These are phyloP conservation scores for Morpho achilles DNA, from an alignment of 2,888 invertebrate genomes.

Conservation along the genomic window DNA sequence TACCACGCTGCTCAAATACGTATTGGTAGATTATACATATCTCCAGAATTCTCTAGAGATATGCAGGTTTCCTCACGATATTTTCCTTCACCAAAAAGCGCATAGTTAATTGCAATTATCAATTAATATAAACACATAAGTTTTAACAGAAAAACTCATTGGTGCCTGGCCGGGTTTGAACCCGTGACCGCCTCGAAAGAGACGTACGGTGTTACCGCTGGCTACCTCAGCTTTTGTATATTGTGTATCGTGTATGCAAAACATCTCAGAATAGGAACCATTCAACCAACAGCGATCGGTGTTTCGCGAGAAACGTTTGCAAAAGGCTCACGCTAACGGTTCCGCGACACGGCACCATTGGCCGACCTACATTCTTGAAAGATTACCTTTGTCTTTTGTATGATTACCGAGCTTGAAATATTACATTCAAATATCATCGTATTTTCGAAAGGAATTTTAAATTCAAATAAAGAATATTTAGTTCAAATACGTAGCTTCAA, in stretches of 20 bases:
- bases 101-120: too few species aligned
- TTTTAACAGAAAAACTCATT: too few species aligned
- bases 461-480: not conserved
- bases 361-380: constrained; percentile 51
- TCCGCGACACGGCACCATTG: constrained; percentile 45
- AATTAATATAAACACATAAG: too few species aligned
- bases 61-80: too few species aligned
- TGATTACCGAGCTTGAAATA: constrained; percentile 1
- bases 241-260: constrained; percentile 38
- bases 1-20: too few species aligned
- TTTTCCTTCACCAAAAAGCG: too few species aligned
- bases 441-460: not conserved
- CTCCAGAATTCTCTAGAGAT: too few species aligned
- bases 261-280: constrained; percentile 51
- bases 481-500: not conserved
- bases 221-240: too few species aligned
- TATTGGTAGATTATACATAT: too few species aligned
- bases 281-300: constrained; percentile 55
- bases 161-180: too few species aligned
- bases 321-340: constrained; percentile 59
- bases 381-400: constrained; percentile 25
- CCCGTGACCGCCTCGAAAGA: too few species aligned
- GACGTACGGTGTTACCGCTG: too few species aligned
- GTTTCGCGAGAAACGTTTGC: constrained; percentile 56
- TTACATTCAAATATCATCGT: not conserved